Evolutionary conservation across 2,888 invertebrate species (phyloP), one percentile per base, ranked within the genome.

Genomic region (Pachycephus smyrnensis): DNA sequence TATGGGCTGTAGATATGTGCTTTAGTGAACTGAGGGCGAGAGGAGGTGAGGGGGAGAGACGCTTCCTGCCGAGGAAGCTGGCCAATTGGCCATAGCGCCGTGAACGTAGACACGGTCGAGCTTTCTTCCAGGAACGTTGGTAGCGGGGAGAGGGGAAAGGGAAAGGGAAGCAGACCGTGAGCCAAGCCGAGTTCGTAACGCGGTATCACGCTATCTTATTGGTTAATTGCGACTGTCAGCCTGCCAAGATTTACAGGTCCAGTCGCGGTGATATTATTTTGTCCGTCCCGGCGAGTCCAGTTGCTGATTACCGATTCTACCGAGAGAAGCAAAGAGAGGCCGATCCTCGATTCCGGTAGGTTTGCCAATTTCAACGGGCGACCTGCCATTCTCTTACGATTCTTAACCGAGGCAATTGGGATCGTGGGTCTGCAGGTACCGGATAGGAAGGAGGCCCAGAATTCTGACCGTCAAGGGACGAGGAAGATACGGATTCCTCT

Each of bases 191-290:
- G 35, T 33, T 68, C 69, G 32, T 32, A 69, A 30, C 69, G 71
- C 74, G 73, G 75, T 75, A 78, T 73, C 77, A 75, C 75, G 69
- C 79, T 88, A 89, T 89, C 88, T 86, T 83, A 86, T 86, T 86
- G 87, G 89, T 89, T 89, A 89, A 89, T 89, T 89, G 88, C 89
- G 86, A 86, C 84, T 86, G 89, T 88, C 86, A 82, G 82, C 80
- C 76, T 79, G 69, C 73, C 69, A 82, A 85, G 86, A 88, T 88
- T 88, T 88, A 88, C 86, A 79, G 80, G 82, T 82, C 81, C 79
- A 75, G 77, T 82, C 79, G 81, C 77, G 80, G 78, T 68, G 83
- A 83, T 86, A 86, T 86, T 81, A 80, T 81, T 81, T 74, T 79
- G 84, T 85, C 81, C 79, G 80, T 80, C 75, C 77, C 82, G 79